These are phyloP conservation scores for Diplodus sargus DNA, from an alignment of 2,797 vertebrate species.

Conservation along the genomic window DNA sequence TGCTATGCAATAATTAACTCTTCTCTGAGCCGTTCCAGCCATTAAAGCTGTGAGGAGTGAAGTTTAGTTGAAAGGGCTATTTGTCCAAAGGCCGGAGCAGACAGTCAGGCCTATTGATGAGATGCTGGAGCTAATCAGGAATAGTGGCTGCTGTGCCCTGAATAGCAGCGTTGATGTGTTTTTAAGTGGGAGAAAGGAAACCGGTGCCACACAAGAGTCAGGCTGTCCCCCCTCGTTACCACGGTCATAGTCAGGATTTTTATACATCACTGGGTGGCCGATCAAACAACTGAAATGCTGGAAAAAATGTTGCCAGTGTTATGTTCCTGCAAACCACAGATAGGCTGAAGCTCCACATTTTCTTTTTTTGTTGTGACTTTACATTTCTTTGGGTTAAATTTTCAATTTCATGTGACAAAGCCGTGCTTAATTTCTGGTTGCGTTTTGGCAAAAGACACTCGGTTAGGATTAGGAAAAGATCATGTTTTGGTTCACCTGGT, in stretches of 20 bases:
- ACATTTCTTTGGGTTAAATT: too few species aligned
- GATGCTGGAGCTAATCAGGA: conserved; percentile 72
- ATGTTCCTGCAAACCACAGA: too few species aligned
- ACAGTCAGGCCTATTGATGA: conserved; percentile 80
- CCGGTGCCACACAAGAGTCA: conserved; percentile 40
- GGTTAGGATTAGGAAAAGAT: too few species aligned
- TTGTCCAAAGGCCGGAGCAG: conserved; percentile 72
- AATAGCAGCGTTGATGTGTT: conserved; percentile 62
- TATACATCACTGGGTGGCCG: conserved; percentile 6
- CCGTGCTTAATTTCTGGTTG: too few species aligned
- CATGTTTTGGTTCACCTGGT: too few species aligned
- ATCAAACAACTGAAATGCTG: conserved; percentile 21
- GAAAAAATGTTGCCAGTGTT: too few species aligned
- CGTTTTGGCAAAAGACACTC: too few species aligned
- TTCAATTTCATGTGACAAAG: too few species aligned
- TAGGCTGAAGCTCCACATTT: too few species aligned
- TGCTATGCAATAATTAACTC: conserved; percentile 78
- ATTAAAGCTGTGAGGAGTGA: conserved; percentile 64
- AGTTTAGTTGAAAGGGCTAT: conserved; percentile 71
- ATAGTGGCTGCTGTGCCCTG: conserved; percentile 52
- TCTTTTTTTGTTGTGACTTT: too few species aligned
- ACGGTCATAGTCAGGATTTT: neutral
- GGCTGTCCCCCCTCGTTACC: conserved; percentile 3
- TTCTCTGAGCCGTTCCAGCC: conserved; percentile 61
- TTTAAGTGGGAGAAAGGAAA: conserved; percentile 43